Evolutionary conservation across 2,113 vertebrate genomes (phyloP), one percentile per base, ranked within the genome.

Genomic region (Atractosteus spatula): DNA sequence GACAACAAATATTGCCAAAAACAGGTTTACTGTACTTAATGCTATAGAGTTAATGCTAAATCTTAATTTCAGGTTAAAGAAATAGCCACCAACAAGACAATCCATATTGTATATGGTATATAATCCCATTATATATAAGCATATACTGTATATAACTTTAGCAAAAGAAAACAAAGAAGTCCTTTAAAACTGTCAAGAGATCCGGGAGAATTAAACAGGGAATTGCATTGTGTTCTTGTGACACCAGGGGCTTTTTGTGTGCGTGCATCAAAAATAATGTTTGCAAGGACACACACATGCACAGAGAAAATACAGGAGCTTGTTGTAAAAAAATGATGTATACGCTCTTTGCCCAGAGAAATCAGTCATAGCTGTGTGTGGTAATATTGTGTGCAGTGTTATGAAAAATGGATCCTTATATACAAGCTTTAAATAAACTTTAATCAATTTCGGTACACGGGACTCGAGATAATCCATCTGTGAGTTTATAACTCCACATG

Each of bases 351-450:
- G 5, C 47, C 1, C 47, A 51, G 10, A 51, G 47, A 51, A 51
- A 51, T 51, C 10, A 10, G 47, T 51, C 47, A 51, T 51, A 51
- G 54, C 68, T 72, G 78, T 72, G 78, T 74, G 78, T 74, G 71
- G 73, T 64, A 41, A 73, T 71, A 70, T 76, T 68, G 62, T 72
- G 29, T 17, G 56, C 13, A 41, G 7, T 13, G 70, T 77, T 72
- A 74, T 78, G 75, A 80, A 75, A 78, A 74, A 83, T 67, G 66
- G 72, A 62, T 64, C 42, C 74, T 59, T 66, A 44, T 73, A 71
- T 72, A 68, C 67, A 59, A 62, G 76, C 78, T 81, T 80, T 77
- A 77, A 84, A 82, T 82, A 79, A 79, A 77, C 73, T 82, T 73
- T 73, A 80, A 84, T 81, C 77, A 80, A 73, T 77, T 82, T 82